These are phyloP conservation scores for Ptychochromis oligacanthus DNA, from an alignment of 2,113 vertebrate species.

Conservation along the genomic window DNA sequence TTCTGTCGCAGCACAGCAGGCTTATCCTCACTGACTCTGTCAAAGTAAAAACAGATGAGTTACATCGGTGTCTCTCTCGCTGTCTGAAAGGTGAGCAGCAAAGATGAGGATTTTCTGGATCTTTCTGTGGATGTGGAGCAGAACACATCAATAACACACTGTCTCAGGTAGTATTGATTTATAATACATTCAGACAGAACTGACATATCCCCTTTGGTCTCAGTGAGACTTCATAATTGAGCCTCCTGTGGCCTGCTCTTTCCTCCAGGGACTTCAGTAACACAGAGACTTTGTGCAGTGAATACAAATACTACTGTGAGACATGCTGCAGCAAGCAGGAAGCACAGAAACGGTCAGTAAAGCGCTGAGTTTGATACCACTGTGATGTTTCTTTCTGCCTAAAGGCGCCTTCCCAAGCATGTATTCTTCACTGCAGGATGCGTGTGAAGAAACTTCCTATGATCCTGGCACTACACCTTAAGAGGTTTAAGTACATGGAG, in stretches of 20 bases:
- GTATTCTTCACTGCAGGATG: slow-evolving; percentile 83
- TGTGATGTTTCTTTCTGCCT: neutral
- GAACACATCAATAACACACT: slow-evolving; percentile 98
- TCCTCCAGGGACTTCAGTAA: slow-evolving; percentile 95
- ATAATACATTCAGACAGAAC: neutral
- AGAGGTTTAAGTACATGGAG: slow-evolving; percentile 98
- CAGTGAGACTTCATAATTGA: slow-evolving; percentile 3
- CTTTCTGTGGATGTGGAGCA: slow-evolving; percentile 98
- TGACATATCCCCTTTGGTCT: neutral
- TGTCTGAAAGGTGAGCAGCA: slow-evolving; percentile 92
- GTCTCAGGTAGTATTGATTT: slow-evolving; percentile 86
- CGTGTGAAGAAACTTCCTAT: slow-evolving; percentile 96
- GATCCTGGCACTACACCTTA: slow-evolving; percentile 97
- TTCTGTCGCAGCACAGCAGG: slow-evolving; percentile 7
- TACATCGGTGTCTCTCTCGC: neutral
- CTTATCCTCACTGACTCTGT: slow-evolving; percentile 7
- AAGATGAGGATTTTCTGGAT: slow-evolving; percentile 99
- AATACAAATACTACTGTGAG: slow-evolving; percentile 99
- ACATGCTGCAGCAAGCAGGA: slow-evolving; percentile 98
- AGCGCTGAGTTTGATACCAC: neutral
- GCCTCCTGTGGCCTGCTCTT: slow-evolving; percentile 33
- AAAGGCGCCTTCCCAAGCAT: neutral
- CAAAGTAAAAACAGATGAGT: neutral
- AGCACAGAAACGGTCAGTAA: slow-evolving; percentile 92
- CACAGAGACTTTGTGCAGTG: slow-evolving; percentile 96